Percentiles rank a stretch among this genome's conserved stretches.
These are phyloP conservation scores for Marisa cornuarietis DNA, from an alignment of 1,140 invertebrate genomes.

Conservation along the genomic window DNA sequence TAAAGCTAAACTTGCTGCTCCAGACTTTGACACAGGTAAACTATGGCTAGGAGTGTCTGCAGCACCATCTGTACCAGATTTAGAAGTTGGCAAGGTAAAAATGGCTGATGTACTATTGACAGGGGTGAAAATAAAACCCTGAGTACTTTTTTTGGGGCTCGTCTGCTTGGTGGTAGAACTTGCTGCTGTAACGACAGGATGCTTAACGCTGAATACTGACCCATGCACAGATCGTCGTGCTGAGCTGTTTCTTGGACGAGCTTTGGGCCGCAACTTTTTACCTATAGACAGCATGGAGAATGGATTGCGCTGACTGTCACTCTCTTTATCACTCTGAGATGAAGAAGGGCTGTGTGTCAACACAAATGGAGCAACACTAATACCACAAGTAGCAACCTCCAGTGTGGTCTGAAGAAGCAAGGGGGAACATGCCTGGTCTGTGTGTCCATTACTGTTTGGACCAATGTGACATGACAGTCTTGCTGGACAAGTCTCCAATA, in stretches of 20 bases:
- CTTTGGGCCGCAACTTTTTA: not conserved
- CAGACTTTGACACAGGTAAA: too few relatives aligned
- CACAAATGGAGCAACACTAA: too few relatives aligned
- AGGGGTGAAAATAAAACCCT: constrained; percentile 10
- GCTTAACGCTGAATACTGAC: constrained; percentile 18
- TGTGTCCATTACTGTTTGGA: too few relatives aligned
- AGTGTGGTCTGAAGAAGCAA: too few relatives aligned
- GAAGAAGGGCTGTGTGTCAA: too few relatives aligned
- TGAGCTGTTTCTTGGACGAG: constrained; percentile 9
- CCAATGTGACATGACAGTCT: too few relatives aligned
- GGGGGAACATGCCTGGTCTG: too few relatives aligned
- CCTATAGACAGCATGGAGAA: constrained; percentile 7
- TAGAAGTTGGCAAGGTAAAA: not conserved
- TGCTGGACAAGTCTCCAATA: too few relatives aligned
- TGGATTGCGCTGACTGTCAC: constrained; percentile 13
- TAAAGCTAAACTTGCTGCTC: too few relatives aligned
- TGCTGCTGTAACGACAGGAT: constrained; percentile 17
- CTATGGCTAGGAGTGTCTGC: too few relatives aligned
- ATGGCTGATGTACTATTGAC: constrained; percentile 9
- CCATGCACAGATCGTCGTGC: constrained; percentile 4
- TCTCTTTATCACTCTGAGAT: not conserved
- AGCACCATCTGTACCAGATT: too few relatives aligned
- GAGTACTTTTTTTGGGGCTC: constrained; percentile 8
- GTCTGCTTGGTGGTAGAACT: constrained; percentile 13
- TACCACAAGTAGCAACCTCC: too few relatives aligned